Conservation (phyloP, 1,140 invertebrate species). For the Luehdorfia chinensis region DNA sequence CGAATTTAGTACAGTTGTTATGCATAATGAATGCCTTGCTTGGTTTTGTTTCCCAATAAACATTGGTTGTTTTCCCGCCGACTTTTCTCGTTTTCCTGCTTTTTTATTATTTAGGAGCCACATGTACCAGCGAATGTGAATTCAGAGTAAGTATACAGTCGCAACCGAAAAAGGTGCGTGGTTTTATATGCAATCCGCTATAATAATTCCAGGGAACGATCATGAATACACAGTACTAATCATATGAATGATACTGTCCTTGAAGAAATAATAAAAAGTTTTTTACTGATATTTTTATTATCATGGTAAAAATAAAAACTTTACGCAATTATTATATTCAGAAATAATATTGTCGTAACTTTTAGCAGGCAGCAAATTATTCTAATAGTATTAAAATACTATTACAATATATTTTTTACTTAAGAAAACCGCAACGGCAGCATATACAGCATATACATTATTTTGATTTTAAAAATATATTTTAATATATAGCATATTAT, state of each 20-base stretch:
- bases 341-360: too few species aligned
- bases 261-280: background rate
- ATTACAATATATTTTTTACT: too few species aligned
- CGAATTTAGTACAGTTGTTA: constrained; percentile 68
- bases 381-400: too few species aligned
- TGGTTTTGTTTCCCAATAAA: constrained; percentile 65
- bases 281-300: background rate
- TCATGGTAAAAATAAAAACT: too few species aligned
- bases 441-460: too few species aligned
- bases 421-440: too few species aligned
- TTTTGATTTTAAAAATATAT: too few species aligned
- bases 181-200: constrained; percentile 18
- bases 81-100: constrained; percentile 55
- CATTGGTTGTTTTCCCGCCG: constrained; percentile 46
- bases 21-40: constrained; percentile 60
- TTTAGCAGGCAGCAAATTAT: too few species aligned
- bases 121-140: constrained; percentile 56
- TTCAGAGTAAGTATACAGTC: constrained; percentile 39
- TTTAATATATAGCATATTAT: too few species aligned
- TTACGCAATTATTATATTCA: too few species aligned
- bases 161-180: constrained; percentile 25
- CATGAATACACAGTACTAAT: constrained; percentile 12
- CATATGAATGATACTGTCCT: background rate
- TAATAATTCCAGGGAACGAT: constrained; percentile 11
- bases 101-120: constrained; percentile 64